Percentiles rank a stretch among this genome's conserved stretches.
phyloP scores from a whole-genome alignment of 2,888 invertebrate genomes.

The Orthosia gracilis region DNA sequence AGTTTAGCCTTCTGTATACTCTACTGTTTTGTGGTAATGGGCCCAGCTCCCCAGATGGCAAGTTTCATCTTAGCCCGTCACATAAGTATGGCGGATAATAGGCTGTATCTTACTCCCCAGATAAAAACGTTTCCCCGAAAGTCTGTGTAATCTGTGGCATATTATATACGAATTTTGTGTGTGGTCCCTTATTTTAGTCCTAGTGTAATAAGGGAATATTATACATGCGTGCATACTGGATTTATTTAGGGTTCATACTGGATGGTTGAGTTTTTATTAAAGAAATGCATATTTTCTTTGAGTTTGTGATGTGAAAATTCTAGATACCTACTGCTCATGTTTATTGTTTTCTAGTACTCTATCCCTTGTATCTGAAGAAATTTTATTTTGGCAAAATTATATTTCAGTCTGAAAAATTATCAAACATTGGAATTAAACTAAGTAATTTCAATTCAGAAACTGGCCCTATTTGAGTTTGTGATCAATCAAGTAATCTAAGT shows the following conservation, averaged over 20 bases:
- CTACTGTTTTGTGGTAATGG: background rate
- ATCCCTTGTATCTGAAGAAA: no score
- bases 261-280: constrained; percentile 25
- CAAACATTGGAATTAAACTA: no score
- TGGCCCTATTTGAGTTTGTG: no score
- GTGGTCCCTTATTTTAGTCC: constrained; percentile 44
- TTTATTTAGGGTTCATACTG: background rate
- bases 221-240: constrained; percentile 22
- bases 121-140: constrained; percentile 58
- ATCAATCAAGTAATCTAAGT: no score
- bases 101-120: constrained; percentile 54
- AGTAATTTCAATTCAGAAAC: no score
- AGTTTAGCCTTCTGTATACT: constrained; percentile 12
- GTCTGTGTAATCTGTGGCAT: constrained; percentile 52
- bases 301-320: background rate
- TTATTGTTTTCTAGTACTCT: no score
- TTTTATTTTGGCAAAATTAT: no score
- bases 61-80: constrained; percentile 59
- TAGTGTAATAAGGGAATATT: constrained; percentile 35
- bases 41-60: constrained; percentile 48
- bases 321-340: background rate
- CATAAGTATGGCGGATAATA: constrained; percentile 63
- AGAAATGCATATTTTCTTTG: constrained; percentile 16
- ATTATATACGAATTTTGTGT: constrained; percentile 54
- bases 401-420: no score